Base-by-base conservation (phyloP, 2,797 vertebrate species). In the Alfaro cultratus region DNA sequence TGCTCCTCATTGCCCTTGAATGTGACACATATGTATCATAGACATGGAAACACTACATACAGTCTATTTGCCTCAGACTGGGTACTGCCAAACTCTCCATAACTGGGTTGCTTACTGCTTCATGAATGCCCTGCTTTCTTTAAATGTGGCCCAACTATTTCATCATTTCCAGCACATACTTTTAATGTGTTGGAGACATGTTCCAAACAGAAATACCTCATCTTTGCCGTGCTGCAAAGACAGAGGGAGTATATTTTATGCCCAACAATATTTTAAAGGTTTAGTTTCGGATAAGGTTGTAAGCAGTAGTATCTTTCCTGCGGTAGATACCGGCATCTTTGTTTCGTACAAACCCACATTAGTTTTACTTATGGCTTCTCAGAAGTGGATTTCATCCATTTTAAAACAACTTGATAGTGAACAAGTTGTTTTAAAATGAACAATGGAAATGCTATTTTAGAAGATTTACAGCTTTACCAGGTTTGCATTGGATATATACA, bases 11-110 rank as follows among this genome's bases (percentile, higher is more conserved):
- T 82, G 77, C 74, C 74, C 76, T 77, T 39, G n/a, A 86, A 45
- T 80, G 76, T 79, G 83, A 87, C 83, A 85, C 74, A 86, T 64
- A 78, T 80, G 71, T 55, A 74, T 74, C 49, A 55, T 55, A 74
- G 51, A 78, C 23, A 80, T 75, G 71, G 70, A 84, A 60, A 73
- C 71, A 36, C 70, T 39, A 67, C 71, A 85, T 23, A 71, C n/a
- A 31, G 68, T 73, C 76, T 36, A 47, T 34, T 73, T 4, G n/a
- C 67, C 15, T 34, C 5, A 78, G 46, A 81, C 36, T 53, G 75
- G 47, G 74, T 73, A 29, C 68, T 75, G 36, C 57, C 26, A 77
- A 77, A 81, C 72, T 73, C 21, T 43, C 21, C 55, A 72, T 29
- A 75, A 64, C 57, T 78, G 41, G 47, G 45, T 76, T 74, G 76